Evolutionary conservation across 2,888 invertebrate genomes (phyloP), one percentile per base, ranked within the genome.

Genomic region (Gisinianus flammeolus): DNA sequence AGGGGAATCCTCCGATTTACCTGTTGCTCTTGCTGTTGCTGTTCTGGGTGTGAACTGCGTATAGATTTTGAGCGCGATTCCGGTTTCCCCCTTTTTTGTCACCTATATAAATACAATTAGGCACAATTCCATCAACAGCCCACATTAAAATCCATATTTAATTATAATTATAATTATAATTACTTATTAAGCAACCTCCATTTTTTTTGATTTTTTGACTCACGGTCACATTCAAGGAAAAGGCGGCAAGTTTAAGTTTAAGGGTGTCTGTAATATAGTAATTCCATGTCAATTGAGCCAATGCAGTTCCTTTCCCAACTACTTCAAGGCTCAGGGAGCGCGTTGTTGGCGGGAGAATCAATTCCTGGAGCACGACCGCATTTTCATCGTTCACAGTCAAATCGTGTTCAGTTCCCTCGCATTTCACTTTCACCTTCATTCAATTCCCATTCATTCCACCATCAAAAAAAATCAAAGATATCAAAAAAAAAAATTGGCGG

Each of bases 1-100:
- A 30, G 33, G 76, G 76, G 30, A 62, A n/a, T 91, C 33, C 19
- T 12, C 79, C 44, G 10, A 0, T 4, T 12, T 71, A 19, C 0
- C 62, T 26, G 44, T 68, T n/a, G 22, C 66, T 26, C 54, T 66
- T 24, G 62, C 16, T 33, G 33, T 44, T n/a, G n/a, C n/a, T n/a
- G n/a, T n/a, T n/a, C n/a, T n/a, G n/a, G n/a, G n/a, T n/a, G n/a
- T n/a, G n/a, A n/a, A n/a, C n/a, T n/a, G n/a, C n/a, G n/a, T n/a
- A n/a, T n/a, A n/a, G n/a, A n/a, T n/a, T n/a, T n/a, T n/a, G n/a
- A n/a, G n/a, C n/a, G n/a, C n/a, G n/a, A n/a, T n/a, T n/a, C n/a
- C n/a, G n/a, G n/a, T n/a, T n/a, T n/a, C n/a, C n/a, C n/a, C n/a
- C n/a, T n/a, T n/a, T n/a, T n/a, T n/a, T n/a, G n/a, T n/a, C n/a